These are phyloP conservation scores for Nezara viridula DNA, from an alignment of 2,888 invertebrate species.

Conservation along the genomic window DNA sequence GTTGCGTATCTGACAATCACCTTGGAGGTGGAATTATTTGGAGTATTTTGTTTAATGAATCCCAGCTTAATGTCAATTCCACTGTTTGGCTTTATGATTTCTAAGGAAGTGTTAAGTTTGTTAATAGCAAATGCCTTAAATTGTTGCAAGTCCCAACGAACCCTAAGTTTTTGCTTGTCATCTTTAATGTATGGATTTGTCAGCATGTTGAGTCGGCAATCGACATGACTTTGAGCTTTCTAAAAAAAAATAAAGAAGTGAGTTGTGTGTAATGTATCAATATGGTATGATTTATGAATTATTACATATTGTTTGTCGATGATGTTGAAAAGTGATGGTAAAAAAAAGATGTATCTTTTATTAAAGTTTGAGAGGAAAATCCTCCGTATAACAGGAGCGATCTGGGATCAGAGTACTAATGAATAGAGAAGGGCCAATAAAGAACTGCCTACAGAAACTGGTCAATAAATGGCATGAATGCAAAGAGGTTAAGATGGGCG, in stretches of 20 bases:
- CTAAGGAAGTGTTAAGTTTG: constrained; percentile 76
- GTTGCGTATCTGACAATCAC: constrained; percentile 65
- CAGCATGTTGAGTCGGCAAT: constrained; percentile 79
- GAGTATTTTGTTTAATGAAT: constrained; percentile 69
- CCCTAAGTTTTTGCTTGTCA: constrained; percentile 75
- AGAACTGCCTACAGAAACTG: too few relatives aligned
- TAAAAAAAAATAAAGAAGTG: constrained; percentile 69
- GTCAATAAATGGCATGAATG: too few relatives aligned
- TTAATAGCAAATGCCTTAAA: constrained; percentile 74
- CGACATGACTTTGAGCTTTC: constrained; percentile 80
- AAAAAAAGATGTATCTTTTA: too few relatives aligned
- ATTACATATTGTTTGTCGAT: too few relatives aligned
- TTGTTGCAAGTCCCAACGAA: constrained; percentile 75
- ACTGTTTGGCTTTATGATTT: constrained; percentile 76
- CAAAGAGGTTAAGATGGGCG: too few relatives aligned
- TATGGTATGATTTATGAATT: constrained; percentile 36
- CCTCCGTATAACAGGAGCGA: too few relatives aligned
- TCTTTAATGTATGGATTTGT: constrained; percentile 74
- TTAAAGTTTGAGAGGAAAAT: too few relatives aligned
- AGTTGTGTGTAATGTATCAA: neutral
- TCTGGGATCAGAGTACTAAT: too few relatives aligned
- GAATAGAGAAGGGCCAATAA: too few relatives aligned
- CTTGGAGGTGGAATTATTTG: constrained; percentile 59
- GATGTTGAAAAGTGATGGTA: too few relatives aligned
- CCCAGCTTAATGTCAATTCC: constrained; percentile 77